Conservation (phyloP, 2,113 vertebrate genomes). For the Xenopus laevis region DNA sequence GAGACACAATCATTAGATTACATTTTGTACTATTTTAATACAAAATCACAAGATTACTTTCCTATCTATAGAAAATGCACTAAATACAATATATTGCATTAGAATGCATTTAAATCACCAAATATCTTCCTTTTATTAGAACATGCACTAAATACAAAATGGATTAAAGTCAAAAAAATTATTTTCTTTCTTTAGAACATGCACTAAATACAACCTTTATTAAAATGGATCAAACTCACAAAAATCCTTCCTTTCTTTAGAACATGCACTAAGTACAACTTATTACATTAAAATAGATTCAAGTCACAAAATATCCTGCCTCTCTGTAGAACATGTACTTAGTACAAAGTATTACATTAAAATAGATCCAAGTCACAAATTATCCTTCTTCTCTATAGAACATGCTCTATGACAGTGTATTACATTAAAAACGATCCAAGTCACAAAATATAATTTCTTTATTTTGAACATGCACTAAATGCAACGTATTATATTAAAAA, state of each 20-base stretch:
- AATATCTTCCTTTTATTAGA: constrained; percentile 1
- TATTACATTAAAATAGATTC: constrained; percentile 25
- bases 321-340: too few species aligned
- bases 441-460: neutral
- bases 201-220: constrained; percentile 20
- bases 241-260: neutral
- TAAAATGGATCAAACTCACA: constrained; percentile 17
- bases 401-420: too few species aligned
- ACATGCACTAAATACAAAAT: constrained; percentile 18
- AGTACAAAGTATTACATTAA: too few species aligned
- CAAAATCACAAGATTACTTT: neutral
- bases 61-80: constrained; percentile 20
- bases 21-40: constrained; percentile 26
- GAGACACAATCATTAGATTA: constrained; percentile 23
- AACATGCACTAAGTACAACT: constrained; percentile 18
- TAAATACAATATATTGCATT: constrained; percentile 24
- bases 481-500: constrained; percentile 33
- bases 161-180: neutral
- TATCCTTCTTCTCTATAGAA: too few species aligned
- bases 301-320: too few species aligned
- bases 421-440: too few species aligned
- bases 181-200: constrained; percentile 17
- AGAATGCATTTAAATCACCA: constrained; percentile 8
- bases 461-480: constrained; percentile 24
- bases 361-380: too few species aligned